phyloP scores from a whole-genome alignment of 2,113 vertebrate species.

The Neoarius graeffei region DNA sequence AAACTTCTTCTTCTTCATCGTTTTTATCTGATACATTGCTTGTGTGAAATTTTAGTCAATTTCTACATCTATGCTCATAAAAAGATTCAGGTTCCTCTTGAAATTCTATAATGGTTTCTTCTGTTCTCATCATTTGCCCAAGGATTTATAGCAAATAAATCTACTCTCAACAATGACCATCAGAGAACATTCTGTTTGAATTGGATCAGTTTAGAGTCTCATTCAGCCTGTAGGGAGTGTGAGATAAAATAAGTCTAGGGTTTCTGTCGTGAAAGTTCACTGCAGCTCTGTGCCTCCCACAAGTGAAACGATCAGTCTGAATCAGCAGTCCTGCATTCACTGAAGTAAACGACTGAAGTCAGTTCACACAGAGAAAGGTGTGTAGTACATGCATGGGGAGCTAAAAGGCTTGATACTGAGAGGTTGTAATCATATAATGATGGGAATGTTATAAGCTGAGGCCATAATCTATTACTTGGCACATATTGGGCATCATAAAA shows the following conservation, averaged over 20 bases:
- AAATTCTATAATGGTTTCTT: neutral
- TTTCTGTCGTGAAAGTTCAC: conserved; percentile 23
- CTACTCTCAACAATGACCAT: conserved; percentile 3
- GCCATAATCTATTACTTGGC: conserved; percentile 38
- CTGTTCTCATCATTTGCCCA: neutral
- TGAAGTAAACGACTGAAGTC: neutral
- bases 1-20: too few relatives aligned
- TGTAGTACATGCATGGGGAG: neutral
- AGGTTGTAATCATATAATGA: conserved; percentile 41
- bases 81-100: neutral
- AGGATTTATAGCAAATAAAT: neutral
- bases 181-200: conserved; percentile 18
- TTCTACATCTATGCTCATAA: neutral
- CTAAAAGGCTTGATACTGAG: conserved; percentile 10
- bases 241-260: neutral
- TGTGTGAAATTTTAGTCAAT: neutral
- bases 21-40: neutral
- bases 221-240: conserved; percentile 5
- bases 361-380: neutral
- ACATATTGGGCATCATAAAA: conserved; percentile 27
- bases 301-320: conserved; percentile 24
- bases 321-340: conserved; percentile 18
- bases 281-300: conserved; percentile 21
- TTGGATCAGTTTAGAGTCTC: neutral
- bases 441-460: conserved; percentile 20